Percentiles rank a stretch among this genome's conserved stretches.
Evolutionary conservation across 2,888 invertebrate species (phyloP).

Genomic region (Meiosimyza platycephala): DNA sequence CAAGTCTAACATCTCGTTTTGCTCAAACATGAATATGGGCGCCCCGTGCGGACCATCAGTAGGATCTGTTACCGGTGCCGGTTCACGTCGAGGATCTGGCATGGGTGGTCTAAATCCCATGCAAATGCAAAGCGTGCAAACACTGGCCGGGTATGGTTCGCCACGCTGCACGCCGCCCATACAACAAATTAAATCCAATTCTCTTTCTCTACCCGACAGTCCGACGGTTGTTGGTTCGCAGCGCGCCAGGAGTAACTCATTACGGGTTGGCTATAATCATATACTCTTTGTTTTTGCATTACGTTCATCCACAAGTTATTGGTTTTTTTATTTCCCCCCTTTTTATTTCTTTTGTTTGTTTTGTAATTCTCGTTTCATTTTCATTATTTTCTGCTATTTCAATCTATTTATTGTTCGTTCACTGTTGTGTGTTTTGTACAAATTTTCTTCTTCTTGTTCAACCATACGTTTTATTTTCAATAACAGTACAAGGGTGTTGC

Average conservation of each 20-base stretch:
- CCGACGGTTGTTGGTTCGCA: conserved; percentile 84
- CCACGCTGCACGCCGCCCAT: conserved; percentile 81
- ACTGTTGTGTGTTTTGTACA: no score
- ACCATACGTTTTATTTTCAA: background rate
- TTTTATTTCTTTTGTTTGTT: conserved; percentile 6
- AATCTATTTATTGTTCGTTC: no score
- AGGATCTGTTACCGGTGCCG: conserved; percentile 67
- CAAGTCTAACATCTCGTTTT: conserved; percentile 92
- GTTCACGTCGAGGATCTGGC: conserved; percentile 78
- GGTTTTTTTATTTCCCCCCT: conserved; percentile 15
- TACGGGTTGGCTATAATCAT: conserved; percentile 73
- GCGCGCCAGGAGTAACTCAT: conserved; percentile 85
- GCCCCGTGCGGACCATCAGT: conserved; percentile 70
- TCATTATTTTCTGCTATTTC: background rate
- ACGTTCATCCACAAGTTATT: conserved; percentile 33
- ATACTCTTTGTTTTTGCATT: conserved; percentile 20
- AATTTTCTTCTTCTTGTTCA: background rate
- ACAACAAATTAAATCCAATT: conserved; percentile 87
- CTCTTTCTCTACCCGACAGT: conserved; percentile 88
- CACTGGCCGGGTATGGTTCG: conserved; percentile 72
- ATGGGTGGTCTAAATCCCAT: conserved; percentile 70
- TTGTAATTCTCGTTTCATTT: conserved; percentile 1
- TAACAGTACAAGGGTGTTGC: no score
- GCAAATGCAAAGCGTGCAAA: conserved; percentile 67
- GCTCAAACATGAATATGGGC: conserved; percentile 81